Evolutionary conservation across 2,113 vertebrate species (phyloP).

Genomic region (Paralichthys olivaceus): DNA sequence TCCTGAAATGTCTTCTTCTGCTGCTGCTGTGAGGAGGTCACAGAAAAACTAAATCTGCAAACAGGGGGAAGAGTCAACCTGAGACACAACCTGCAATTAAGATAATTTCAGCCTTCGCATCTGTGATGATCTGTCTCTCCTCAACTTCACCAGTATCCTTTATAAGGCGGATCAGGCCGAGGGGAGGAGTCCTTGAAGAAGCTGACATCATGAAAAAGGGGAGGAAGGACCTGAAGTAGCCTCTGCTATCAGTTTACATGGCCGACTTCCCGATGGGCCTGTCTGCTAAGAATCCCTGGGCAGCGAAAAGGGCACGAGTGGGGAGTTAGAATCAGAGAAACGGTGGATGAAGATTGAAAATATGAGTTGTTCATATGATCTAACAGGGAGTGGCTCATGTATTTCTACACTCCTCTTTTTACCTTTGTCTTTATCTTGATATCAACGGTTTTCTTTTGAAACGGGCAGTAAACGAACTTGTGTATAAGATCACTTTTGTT

Average conservation of each 20-base stretch:
- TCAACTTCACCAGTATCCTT: slow-evolving; percentile 65
- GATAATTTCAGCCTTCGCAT: slow-evolving; percentile 33
- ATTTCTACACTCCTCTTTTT: neutral
- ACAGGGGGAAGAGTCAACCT: slow-evolving; percentile 7
- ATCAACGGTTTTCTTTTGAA: too few species aligned
- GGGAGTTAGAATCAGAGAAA: slow-evolving; percentile 4
- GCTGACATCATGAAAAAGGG: slow-evolving; percentile 71
- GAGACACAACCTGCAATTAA: slow-evolving; percentile 25
- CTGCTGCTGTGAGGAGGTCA: slow-evolving; percentile 24
- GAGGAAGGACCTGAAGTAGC: slow-evolving; percentile 57
- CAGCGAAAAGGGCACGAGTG: slow-evolving; percentile 29
- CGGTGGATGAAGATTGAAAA: neutral
- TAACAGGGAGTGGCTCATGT: neutral
- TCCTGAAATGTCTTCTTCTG: slow-evolving; percentile 50
- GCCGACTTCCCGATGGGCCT: slow-evolving; percentile 56
- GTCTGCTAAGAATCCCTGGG: slow-evolving; percentile 66
- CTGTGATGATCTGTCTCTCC: slow-evolving; percentile 56
- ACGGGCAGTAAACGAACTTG: too few species aligned
- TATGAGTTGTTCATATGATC: neutral
- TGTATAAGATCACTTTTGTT: too few species aligned
- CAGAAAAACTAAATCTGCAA: neutral
- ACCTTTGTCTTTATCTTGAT: too few species aligned
- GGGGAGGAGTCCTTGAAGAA: slow-evolving; percentile 74
- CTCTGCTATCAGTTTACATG: slow-evolving; percentile 72
- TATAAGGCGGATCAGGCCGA: slow-evolving; percentile 76